These are phyloP conservation scores for Rhabdophis nuchalis DNA, from an alignment of 2,797 vertebrate species.

Conservation along the genomic window DNA sequence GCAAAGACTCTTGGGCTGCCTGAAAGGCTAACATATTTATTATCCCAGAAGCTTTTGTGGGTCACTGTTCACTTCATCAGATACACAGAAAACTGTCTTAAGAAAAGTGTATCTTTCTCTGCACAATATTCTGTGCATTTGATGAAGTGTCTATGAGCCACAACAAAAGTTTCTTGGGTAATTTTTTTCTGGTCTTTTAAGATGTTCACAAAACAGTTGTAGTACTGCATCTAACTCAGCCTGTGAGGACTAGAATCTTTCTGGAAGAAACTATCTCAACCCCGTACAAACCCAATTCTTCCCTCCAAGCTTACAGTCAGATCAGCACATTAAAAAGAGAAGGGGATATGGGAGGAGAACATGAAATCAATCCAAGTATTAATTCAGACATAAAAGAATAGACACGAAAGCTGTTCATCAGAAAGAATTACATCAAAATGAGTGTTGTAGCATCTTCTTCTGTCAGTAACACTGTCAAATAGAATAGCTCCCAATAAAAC, in stretches of 20 bases:
- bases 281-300: background rate
- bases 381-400: background rate
- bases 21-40: background rate
- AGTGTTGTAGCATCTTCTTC: background rate
- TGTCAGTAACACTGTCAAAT: background rate
- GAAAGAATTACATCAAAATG: background rate
- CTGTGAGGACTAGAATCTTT: background rate
- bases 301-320: background rate
- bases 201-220: background rate
- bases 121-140: background rate
- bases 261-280: background rate
- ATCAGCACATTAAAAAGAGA: background rate
- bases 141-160: background rate
- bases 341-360: background rate
- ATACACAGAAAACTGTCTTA: background rate
- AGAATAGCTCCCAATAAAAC: background rate
- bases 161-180: background rate
- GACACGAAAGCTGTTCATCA: background rate
- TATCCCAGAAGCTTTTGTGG: background rate
- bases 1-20: background rate
- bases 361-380: background rate
- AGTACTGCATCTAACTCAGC: background rate
- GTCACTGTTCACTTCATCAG: background rate
- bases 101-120: background rate
- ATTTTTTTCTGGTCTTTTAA: background rate